These are phyloP conservation scores for Myocastor coypus DNA, from an alignment of 2,113 vertebrate species.

Conservation along the genomic window DNA sequence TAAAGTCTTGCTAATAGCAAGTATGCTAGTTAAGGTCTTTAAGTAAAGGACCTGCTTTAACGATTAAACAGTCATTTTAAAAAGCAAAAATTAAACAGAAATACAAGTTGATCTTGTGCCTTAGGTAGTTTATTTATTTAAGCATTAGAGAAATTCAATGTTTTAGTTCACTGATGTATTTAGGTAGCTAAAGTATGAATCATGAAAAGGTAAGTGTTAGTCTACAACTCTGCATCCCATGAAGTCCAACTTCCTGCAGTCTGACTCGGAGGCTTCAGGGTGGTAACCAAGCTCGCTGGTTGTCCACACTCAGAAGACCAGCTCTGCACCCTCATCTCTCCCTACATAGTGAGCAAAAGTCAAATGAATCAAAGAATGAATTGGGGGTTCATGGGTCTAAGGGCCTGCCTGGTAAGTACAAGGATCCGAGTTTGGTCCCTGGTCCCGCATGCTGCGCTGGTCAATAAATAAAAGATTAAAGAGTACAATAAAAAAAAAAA, in stretches of 20 bases:
- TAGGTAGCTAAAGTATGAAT: conserved; percentile 14
- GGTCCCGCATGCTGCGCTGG: too few species aligned
- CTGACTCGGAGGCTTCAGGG: conserved; percentile 2
- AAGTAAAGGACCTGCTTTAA: not conserved
- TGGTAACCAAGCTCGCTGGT: not conserved
- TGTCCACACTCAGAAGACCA: not conserved
- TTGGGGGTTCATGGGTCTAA: too few species aligned
- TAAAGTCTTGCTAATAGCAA: conserved; percentile 20
- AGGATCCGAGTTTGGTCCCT: too few species aligned
- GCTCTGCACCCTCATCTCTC: not conserved
- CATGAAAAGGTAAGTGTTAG: not conserved
- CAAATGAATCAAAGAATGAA: not conserved
- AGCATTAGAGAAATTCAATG: not conserved
- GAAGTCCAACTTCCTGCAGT: not conserved
- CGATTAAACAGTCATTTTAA: conserved; percentile 1
- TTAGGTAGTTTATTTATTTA: conserved; percentile 14
- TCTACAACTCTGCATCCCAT: not conserved
- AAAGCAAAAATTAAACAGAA: not conserved
- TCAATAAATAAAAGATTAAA: too few species aligned
- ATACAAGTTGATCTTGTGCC: not conserved
- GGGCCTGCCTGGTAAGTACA: too few species aligned
- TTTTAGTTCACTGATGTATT: not conserved
- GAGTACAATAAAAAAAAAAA: too few species aligned
- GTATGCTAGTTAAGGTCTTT: not conserved
- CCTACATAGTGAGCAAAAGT: not conserved